These are phyloP conservation scores for Drosophila eohydei DNA, from an alignment of 2,888 invertebrate species.

Conservation along the genomic window DNA sequence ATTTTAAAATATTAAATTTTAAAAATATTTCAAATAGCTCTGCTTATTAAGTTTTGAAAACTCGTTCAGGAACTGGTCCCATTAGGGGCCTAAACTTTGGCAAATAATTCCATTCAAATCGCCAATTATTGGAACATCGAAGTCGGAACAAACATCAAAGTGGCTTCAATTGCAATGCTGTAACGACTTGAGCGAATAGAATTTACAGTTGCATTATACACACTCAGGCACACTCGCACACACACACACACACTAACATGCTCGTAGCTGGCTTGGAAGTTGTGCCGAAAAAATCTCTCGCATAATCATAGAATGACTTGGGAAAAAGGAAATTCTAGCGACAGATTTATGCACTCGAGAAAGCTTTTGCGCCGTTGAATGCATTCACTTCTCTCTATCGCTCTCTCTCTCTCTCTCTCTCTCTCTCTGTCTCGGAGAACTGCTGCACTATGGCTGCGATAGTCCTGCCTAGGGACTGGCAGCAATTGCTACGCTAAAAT, in stretches of 20 bases:
- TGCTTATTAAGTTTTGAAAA: slow-evolving; percentile 9
- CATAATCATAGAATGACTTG: slow-evolving; percentile 79
- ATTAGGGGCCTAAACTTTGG: slow-evolving; percentile 29
- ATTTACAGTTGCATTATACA: slow-evolving; percentile 75
- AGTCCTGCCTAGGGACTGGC: slow-evolving; percentile 21
- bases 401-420: background rate
- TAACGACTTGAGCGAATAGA: slow-evolving; percentile 58
- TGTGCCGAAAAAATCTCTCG: slow-evolving; percentile 76
- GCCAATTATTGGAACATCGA: slow-evolving; percentile 64
- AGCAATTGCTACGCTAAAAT: slow-evolving; percentile 67
- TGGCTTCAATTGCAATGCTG: slow-evolving; percentile 62
- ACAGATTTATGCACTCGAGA: slow-evolving; percentile 77
- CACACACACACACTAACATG: slow-evolving; percentile 14
- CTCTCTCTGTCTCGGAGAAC: background rate
- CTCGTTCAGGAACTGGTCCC: slow-evolving; percentile 18
- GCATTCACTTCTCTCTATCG: slow-evolving; percentile 12
- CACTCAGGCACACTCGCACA: slow-evolving; percentile 23
- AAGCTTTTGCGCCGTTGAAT: slow-evolving; percentile 73
- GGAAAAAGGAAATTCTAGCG: slow-evolving; percentile 72
- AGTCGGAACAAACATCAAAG: slow-evolving; percentile 71
- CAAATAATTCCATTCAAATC: slow-evolving; percentile 40
- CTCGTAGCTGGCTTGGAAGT: slow-evolving; percentile 54
- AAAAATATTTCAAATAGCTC: background rate
- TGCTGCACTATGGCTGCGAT: slow-evolving; percentile 23
- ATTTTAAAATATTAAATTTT: too few relatives aligned